Percentiles rank a stretch among this genome's conserved stretches.
These are phyloP conservation scores for Pachyseris speciosa DNA, from an alignment of 64 coral and sea anemone genomes.

Conservation along the genomic window DNA sequence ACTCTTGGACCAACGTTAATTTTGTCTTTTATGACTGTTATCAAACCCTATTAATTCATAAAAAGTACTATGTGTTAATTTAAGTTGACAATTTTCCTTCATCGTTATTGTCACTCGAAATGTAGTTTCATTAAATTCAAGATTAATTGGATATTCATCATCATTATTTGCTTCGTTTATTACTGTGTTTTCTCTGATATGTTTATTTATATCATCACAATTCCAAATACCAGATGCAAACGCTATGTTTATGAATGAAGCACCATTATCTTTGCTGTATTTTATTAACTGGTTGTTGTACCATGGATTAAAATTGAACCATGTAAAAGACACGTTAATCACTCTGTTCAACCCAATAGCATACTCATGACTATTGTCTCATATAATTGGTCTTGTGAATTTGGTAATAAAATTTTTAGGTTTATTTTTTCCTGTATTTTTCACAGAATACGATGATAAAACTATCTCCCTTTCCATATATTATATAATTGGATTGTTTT, in stretches of 20 bases:
- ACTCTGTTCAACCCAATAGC: not conserved
- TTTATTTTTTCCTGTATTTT: not conserved
- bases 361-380: not conserved
- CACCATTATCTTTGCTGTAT: not conserved
- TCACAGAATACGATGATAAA: not conserved
- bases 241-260: too few relatives aligned
- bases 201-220: not conserved
- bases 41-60: too few relatives aligned
- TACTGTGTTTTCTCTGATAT: too few relatives aligned
- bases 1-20: not conserved
- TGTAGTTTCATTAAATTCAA: too few relatives aligned
- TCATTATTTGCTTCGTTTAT: not conserved
- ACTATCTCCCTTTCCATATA: too few relatives aligned
- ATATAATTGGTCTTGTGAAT: not conserved
- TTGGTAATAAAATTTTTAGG: not conserved
- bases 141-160: too few relatives aligned
- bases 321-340: not conserved
- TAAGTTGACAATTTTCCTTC: too few relatives aligned
- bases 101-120: too few relatives aligned
- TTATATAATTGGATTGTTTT: not conserved
- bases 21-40: not conserved
- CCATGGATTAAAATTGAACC: not conserved
- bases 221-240: not conserved
- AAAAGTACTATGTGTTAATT: not conserved
- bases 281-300: not conserved